phyloP scores from a whole-genome alignment of 2,113 vertebrate genomes.

The Lophius piscatorius region DNA sequence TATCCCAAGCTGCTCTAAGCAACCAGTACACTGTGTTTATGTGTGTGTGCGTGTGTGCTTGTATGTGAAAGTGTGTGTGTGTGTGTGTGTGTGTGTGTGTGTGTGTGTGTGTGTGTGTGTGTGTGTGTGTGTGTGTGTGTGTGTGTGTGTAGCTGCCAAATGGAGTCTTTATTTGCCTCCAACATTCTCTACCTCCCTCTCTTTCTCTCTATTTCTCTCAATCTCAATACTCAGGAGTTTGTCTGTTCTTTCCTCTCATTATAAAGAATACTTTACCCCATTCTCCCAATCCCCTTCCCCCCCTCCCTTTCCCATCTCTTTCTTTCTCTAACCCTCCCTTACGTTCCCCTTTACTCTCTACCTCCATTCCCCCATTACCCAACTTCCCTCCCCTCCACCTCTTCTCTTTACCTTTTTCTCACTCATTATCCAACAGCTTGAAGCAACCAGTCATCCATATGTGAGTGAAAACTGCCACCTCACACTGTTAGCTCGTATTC shows the following conservation, averaged over 20 bases:
- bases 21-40: conserved; percentile 60
- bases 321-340: conserved; percentile 4
- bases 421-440: conserved; percentile 79
- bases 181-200: conserved; percentile 60
- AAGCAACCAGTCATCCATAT: conserved; percentile 78
- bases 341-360: conserved; percentile 11
- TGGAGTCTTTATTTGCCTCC: conserved; percentile 69
- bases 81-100: conserved; percentile 38
- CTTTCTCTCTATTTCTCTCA: no score
- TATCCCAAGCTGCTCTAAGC: conserved; percentile 75
- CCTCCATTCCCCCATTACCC: conserved; percentile 14
- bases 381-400: background rate
- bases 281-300: conserved; percentile 8
- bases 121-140: conserved; percentile 34
- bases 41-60: conserved; percentile 27
- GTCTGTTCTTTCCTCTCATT: conserved; percentile 73
- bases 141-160: conserved; percentile 61
- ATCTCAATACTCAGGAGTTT: conserved; percentile 74
- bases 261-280: conserved; percentile 52
- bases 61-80: conserved; percentile 27
- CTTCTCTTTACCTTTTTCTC: conserved; percentile 53
- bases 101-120: conserved; percentile 24
- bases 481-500: conserved; percentile 70
- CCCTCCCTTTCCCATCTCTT: conserved; percentile 15
- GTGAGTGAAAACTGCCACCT: conserved; percentile 73